phyloP scores from a whole-genome alignment of 2,888 invertebrate genomes.

The Parnassius smintheus region DNA sequence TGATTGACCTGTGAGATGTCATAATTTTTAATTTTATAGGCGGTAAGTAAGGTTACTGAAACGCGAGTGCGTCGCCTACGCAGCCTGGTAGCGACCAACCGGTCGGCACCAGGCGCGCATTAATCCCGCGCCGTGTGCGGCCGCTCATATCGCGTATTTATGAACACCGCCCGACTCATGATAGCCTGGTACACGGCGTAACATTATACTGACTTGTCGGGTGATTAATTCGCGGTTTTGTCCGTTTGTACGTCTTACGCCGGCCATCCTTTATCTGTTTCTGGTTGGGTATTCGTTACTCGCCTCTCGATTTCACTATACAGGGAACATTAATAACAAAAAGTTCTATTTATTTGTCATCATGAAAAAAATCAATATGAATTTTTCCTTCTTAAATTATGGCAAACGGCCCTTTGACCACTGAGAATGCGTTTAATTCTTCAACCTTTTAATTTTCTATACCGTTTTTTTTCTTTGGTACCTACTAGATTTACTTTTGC shows the following conservation, averaged over 20 bases:
- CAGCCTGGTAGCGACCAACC: conserved; percentile 46
- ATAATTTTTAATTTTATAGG: conserved; percentile 17
- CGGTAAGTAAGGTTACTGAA: conserved; percentile 26
- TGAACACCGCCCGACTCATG: conserved; percentile 64
- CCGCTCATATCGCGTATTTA: conserved; percentile 70
- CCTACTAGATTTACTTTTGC: no score
- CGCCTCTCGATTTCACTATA: conserved; percentile 20
- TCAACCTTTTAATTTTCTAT: no score
- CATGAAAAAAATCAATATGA: no score
- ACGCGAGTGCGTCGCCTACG: conserved; percentile 55
- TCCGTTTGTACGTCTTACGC: conserved; percentile 40
- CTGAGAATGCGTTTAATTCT: no score
- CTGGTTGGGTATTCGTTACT: conserved; percentile 28
- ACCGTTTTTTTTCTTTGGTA: no score
- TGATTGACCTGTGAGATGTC: neutral
- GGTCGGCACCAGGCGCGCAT: conserved; percentile 56
- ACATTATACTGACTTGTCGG: conserved; percentile 59
- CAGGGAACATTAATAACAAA: neutral
- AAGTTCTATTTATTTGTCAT: neutral
- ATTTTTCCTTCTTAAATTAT: no score
- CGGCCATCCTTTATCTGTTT: conserved; percentile 36
- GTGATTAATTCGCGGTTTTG: conserved; percentile 59
- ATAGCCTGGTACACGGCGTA: conserved; percentile 59
- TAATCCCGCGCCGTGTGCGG: conserved; percentile 75
- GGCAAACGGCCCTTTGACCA: no score